A percentile compares a stretch with the other conserved stretches of the same genome.
These are phyloP conservation scores for Pyrochroa serraticornis DNA, from an alignment of 2,888 invertebrate species.

Conservation along the genomic window DNA sequence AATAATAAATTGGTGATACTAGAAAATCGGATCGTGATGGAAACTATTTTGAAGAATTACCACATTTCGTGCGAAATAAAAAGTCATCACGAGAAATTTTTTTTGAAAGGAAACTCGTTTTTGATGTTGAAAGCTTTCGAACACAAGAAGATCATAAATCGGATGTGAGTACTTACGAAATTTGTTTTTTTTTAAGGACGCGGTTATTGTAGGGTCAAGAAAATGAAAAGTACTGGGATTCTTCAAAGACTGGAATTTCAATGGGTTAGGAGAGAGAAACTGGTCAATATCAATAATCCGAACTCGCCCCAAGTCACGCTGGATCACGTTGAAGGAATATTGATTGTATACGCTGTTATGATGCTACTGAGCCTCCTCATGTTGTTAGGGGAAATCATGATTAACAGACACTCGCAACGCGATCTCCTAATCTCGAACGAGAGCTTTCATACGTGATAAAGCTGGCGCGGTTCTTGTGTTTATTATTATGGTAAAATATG, in stretches of 20 bases:
- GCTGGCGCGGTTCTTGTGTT: too few relatives aligned
- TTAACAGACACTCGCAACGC: not conserved
- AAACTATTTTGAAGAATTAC: conserved; percentile 39
- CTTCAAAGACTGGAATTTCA: conserved; percentile 53
- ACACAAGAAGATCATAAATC: conserved; percentile 43
- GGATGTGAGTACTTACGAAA: conserved; percentile 44
- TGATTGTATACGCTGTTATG: conserved; percentile 41
- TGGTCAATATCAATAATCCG: conserved; percentile 21
- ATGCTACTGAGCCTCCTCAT: conserved; percentile 41
- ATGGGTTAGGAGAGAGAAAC: conserved; percentile 46
- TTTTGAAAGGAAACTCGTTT: conserved; percentile 43
- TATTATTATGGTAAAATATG: too few relatives aligned
- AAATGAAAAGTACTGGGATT: conserved; percentile 53
- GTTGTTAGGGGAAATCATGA: conserved; percentile 43
- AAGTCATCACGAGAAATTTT: conserved; percentile 39
- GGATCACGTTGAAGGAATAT: conserved; percentile 46
- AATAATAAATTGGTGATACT: conserved; percentile 51
- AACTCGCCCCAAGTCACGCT: conserved; percentile 45
- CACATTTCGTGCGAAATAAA: conserved; percentile 43
- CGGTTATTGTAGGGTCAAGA: conserved; percentile 48
- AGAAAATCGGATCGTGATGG: conserved; percentile 54
- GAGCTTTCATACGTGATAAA: not conserved
- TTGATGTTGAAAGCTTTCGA: conserved; percentile 40
- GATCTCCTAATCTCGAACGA: not conserved
- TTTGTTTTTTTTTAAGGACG: not conserved